These are phyloP conservation scores for Drosophila grimshawi DNA, from an alignment of 1,140 invertebrate species.

Conservation along the genomic window DNA sequence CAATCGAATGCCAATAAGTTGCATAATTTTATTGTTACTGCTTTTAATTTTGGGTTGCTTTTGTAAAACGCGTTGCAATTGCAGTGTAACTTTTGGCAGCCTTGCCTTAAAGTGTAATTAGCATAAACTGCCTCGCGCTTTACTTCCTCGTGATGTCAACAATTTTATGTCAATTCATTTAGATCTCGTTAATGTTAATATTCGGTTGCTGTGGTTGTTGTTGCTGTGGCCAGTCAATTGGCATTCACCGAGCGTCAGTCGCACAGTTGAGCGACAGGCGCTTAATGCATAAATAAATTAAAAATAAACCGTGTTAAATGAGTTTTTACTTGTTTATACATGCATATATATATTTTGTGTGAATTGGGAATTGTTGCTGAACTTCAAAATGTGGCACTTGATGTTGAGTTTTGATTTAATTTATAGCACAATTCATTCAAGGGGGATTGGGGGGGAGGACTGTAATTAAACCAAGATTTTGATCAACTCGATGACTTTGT, in stretches of 20 bases:
- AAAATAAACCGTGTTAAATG: slow-evolving; percentile 63
- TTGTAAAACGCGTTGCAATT: slow-evolving; percentile 20
- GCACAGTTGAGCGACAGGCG: slow-evolving; percentile 46
- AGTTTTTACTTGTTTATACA: slow-evolving; percentile 32
- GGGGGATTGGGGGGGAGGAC: background rate
- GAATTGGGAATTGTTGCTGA: slow-evolving; percentile 29
- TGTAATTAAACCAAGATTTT: slow-evolving; percentile 33
- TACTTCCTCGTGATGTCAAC: slow-evolving; percentile 59
- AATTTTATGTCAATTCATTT: slow-evolving; percentile 39
- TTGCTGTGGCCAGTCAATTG: slow-evolving; percentile 44
- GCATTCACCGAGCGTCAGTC: slow-evolving; percentile 45
- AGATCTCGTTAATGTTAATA: background rate
- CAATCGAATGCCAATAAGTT: background rate
- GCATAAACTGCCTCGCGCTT: slow-evolving; percentile 45
- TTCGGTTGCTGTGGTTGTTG: slow-evolving; percentile 4
- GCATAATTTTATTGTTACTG: background rate
- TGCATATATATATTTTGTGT: slow-evolving; percentile 7
- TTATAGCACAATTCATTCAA: slow-evolving; percentile 26
- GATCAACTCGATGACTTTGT: slow-evolving; percentile 34
- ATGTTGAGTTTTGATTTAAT: slow-evolving; percentile 39
- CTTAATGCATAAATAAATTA: slow-evolving; percentile 61
- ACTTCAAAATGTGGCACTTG: slow-evolving; percentile 48
- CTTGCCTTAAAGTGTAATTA: slow-evolving; percentile 48
- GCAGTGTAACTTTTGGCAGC: slow-evolving; percentile 31
- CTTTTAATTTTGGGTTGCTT: slow-evolving; percentile 1